Conservation (phyloP, 1,140 invertebrate species). For the Bactericera cockerelli region DNA sequence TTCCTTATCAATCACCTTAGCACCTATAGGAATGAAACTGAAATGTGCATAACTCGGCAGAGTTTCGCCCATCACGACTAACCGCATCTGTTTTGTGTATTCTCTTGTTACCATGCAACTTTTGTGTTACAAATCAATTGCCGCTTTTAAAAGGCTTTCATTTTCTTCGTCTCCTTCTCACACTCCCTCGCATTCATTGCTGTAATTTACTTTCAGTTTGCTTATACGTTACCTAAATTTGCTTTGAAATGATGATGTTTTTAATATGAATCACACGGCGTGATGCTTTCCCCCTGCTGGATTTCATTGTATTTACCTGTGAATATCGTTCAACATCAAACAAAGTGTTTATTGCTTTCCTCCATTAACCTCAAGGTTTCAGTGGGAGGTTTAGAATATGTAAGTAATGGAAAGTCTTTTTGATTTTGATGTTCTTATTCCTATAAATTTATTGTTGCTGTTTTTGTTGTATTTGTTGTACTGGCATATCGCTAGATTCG, state of each 20-base stretch:
- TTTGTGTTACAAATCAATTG: constrained; percentile 9
- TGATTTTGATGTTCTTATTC: no score
- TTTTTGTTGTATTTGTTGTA: no score
- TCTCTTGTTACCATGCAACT: constrained; percentile 3
- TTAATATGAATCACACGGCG: no score
- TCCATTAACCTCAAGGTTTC: not conserved
- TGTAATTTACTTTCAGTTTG: constrained; percentile 4
- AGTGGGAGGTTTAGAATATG: no score
- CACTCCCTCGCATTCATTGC: not conserved
- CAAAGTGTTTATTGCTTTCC: not conserved
- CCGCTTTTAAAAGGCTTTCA: constrained; percentile 5
- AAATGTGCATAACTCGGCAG: no score
- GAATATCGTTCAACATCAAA: not conserved
- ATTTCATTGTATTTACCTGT: not conserved
- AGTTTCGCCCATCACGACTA: no score
- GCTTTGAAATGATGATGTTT: not conserved
- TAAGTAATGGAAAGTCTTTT: no score
- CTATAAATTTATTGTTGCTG: no score
- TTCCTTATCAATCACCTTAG: no score
- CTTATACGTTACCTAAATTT: not conserved
- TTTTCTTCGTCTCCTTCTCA: not conserved
- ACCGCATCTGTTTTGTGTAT: not conserved
- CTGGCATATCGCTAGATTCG: no score
- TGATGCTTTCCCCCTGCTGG: not conserved
- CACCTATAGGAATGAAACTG: no score